Conservation (phyloP, 2,113 vertebrate species). For the Neolamprologus modestus region DNA sequence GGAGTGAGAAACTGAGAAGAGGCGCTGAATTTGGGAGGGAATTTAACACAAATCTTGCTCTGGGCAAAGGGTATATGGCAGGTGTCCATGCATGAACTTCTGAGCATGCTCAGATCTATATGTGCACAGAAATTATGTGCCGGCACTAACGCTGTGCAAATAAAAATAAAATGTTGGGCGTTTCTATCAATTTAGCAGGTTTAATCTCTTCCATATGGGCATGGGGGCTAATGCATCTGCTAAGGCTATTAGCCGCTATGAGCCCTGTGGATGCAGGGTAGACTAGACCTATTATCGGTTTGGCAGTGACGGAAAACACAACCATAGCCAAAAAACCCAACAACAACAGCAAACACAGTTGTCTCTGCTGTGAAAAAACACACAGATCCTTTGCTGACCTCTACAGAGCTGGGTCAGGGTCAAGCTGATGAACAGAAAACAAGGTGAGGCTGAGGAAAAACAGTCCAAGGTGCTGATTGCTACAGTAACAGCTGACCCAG, state of each 20-base stretch:
- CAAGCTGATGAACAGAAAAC: slow-evolving; percentile 15
- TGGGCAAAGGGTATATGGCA: not conserved
- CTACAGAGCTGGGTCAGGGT: slow-evolving; percentile 18
- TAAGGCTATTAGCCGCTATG: slow-evolving; percentile 61
- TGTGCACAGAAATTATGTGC: not conserved
- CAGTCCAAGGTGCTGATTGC: not conserved
- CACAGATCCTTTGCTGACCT: not conserved
- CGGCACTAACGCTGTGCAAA: not conserved
- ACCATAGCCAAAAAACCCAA: not conserved
- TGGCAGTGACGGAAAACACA: slow-evolving; percentile 26
- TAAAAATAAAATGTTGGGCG: not conserved
- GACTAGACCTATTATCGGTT: slow-evolving; percentile 35
- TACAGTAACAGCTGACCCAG: slow-evolving; percentile 29
- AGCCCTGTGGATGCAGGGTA: slow-evolving; percentile 41
- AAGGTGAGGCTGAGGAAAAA: slow-evolving; percentile 1
- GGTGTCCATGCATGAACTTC: not conserved
- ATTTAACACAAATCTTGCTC: not conserved
- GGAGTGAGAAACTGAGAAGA: not conserved
- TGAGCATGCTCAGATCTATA: not conserved
- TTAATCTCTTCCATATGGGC: slow-evolving; percentile 69
- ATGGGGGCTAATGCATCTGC: slow-evolving; percentile 53
- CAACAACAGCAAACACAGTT: not conserved
- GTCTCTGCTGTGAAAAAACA: not conserved
- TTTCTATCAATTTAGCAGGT: slow-evolving; percentile 40
- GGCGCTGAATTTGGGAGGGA: not conserved